Evolutionary conservation across 2,797 vertebrate species (phyloP).

Genomic region (Etheostoma nigrum): DNA sequence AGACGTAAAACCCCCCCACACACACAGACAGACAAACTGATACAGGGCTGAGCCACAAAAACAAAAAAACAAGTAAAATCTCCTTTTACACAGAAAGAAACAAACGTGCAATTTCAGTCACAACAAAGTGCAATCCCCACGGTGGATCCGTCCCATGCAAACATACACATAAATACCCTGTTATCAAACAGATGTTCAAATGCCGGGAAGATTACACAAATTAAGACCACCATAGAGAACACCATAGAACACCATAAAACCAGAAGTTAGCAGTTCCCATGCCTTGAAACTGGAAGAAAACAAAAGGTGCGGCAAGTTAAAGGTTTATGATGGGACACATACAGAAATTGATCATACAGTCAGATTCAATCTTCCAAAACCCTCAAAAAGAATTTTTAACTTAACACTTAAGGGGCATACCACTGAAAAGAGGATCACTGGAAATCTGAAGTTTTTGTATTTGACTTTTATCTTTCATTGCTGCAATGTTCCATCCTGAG

Average conservation of each 20-base stretch:
- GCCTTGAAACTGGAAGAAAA: slow-evolving; percentile 58
- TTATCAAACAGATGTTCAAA: slow-evolving; percentile 44
- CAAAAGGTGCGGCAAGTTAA: slow-evolving; percentile 28
- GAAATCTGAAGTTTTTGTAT: neutral
- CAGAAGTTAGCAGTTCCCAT: slow-evolving; percentile 57
- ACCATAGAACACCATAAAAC: slow-evolving; percentile 59
- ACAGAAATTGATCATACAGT: slow-evolving; percentile 34
- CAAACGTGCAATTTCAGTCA: slow-evolving; percentile 32
- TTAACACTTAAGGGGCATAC: slow-evolving; percentile 8
- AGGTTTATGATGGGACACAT: slow-evolving; percentile 49
- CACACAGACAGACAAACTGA: neutral
- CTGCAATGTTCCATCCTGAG: neutral
- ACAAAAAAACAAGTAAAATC: slow-evolving; percentile 8
- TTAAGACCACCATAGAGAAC: slow-evolving; percentile 35
- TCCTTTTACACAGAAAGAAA: slow-evolving; percentile 22
- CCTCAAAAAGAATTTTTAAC: neutral
- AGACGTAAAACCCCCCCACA: neutral
- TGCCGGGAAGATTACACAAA: slow-evolving; percentile 28
- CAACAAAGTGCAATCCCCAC: slow-evolving; percentile 42
- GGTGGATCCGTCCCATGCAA: slow-evolving; percentile 61
- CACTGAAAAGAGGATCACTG: neutral
- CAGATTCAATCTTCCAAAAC: slow-evolving; percentile 4
- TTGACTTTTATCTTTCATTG: neutral
- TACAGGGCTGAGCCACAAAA: slow-evolving; percentile 1
- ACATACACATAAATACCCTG: slow-evolving; percentile 42